These are phyloP conservation scores for Epinephelus malabaricus DNA, from an alignment of 2,797 vertebrate genomes.

Conservation along the genomic window DNA sequence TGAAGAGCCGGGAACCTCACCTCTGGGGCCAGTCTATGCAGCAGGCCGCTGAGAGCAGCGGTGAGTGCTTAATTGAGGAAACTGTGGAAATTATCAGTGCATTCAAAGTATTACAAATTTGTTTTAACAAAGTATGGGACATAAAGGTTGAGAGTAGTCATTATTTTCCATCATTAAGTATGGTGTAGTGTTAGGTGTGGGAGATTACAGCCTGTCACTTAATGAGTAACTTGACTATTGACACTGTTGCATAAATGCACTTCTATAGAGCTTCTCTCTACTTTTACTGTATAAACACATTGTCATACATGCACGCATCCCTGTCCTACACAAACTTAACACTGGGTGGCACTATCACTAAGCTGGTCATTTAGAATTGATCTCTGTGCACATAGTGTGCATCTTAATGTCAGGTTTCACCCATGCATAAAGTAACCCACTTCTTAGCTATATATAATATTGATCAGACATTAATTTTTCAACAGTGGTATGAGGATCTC, in stretches of 20 bases:
- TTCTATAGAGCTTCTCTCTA: not conserved
- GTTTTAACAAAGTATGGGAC: not conserved
- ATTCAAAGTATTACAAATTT: not conserved
- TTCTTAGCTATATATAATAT: conserved; percentile 13
- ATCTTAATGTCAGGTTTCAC: conserved; percentile 57
- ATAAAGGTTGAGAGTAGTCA: not conserved
- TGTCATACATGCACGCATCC: not conserved
- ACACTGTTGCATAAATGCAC: not conserved
- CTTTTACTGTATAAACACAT: not conserved
- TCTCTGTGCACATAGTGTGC: not conserved
- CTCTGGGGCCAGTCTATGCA: conserved; percentile 96
- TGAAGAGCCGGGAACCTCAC: conserved; percentile 87
- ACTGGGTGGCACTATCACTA: conserved; percentile 54
- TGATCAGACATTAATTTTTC: not conserved
- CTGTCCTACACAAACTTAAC: conserved; percentile 7
- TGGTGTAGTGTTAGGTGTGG: not conserved
- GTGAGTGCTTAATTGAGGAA: conserved; percentile 82
- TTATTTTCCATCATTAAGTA: not conserved
- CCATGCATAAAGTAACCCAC: not conserved
- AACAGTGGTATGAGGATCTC: not conserved
- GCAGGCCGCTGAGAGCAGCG: conserved; percentile 88
- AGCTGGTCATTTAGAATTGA: conserved; percentile 6
- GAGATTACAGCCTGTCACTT: not conserved
- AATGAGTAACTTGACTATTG: not conserved
- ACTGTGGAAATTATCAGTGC: not conserved